Evolutionary conservation across 2,113 vertebrate species (phyloP).

Genomic region (Bolborhynchus lineola): DNA sequence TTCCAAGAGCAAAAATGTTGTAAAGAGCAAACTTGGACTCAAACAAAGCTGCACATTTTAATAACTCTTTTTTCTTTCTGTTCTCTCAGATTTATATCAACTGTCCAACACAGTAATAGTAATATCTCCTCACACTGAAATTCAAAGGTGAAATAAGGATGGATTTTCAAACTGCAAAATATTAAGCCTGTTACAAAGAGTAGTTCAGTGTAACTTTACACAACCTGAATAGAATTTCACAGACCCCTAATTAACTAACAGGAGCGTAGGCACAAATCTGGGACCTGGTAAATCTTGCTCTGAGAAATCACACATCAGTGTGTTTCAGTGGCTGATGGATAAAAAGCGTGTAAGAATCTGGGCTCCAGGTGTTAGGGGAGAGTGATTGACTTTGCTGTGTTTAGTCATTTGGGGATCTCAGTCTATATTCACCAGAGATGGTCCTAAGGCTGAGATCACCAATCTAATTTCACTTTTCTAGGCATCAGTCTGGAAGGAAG

Average conservation of each 20-base stretch:
- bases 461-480: constrained; percentile 47
- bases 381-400: neutral
- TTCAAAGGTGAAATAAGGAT: neutral
- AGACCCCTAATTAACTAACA: neutral
- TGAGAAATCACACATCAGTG: neutral
- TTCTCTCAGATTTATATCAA: neutral
- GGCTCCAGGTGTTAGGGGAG: neutral
- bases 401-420: neutral
- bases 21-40: neutral
- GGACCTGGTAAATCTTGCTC: neutral
- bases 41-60: neutral
- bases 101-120: neutral
- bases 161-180: neutral
- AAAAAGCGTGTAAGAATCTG: neutral
- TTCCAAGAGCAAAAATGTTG: neutral
- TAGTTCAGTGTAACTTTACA: neutral
- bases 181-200: neutral
- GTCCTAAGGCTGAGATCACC: constrained; percentile 44
- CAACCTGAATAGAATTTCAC: neutral
- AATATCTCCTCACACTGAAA: neutral
- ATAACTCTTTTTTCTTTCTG: neutral
- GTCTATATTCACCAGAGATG: constrained; percentile 10
- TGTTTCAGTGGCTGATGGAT: neutral
- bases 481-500: constrained; percentile 58
- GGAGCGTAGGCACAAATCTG: neutral